Evolutionary conservation across 64 coral and sea anemone species (phyloP), one percentile per base, ranked within the genome.

Genomic region (Astreopora myriophthalma): DNA sequence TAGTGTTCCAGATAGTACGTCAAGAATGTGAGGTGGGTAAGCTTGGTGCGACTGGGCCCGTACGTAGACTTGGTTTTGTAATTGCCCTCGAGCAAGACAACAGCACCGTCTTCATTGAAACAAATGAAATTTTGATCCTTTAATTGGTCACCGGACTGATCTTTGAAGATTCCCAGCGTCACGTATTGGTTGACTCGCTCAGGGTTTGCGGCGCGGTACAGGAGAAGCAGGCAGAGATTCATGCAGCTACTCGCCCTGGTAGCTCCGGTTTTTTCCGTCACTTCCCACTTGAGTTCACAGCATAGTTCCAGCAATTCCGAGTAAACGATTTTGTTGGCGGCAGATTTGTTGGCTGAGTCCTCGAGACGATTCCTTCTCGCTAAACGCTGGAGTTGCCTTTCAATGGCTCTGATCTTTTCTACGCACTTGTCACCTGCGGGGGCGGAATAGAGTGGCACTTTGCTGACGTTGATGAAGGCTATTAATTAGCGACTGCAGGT

Each of bases 1-100:
- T 85, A 85, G n/a, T n/a, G n/a, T n/a, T n/a, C n/a, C 23, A 85
- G 62, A 55, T 85, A 85, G 33, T 85, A 85, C 13, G 36, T 68
- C 8, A 85, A 61, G 10, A 68, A 48, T n/a, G n/a, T n/a, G 22
- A 42, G 6, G 1, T 23, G 33, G 12, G 40, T 85, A 2, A 85
- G 14, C 5, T 74, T 22, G 0, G 81, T 85, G 1, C 33, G 26
- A 31, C 16, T 68, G 0, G 62, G 35, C 13, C 81, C 63, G 25
- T 85, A 85, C 11, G 40, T 44, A 14, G 1, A 35, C 3, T 26
- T 42, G 10, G 81, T 85, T 46, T 85, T 85, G 62, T 85, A 85
- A 16, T 6, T 33, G 12, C 40, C 34, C 27, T 44, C 37, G 6
- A 69, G 11, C 23, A 69, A 85, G 25, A 69, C 28, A 13, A 85